phyloP scores from a whole-genome alignment of 2,888 invertebrate genomes.

The Plusia festucae region DNA sequence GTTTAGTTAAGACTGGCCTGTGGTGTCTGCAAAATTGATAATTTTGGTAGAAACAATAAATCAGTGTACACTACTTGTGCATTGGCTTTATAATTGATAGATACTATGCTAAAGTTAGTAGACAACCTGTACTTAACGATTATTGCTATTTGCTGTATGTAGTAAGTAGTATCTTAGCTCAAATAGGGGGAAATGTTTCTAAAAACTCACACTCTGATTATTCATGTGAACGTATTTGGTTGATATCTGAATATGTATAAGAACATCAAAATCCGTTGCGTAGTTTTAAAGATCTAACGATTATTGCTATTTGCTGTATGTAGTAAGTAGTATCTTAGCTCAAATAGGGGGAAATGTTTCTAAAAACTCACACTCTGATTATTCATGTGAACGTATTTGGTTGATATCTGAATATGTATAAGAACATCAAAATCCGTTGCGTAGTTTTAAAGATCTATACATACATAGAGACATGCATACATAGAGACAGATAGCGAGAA shows the following conservation, averaged over 20 bases:
- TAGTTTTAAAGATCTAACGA: background rate
- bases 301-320: background rate
- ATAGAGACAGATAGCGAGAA: too few species aligned
- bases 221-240: background rate
- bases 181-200: background rate
- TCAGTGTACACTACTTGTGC: conserved; percentile 4
- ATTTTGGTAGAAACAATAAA: background rate
- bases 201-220: background rate
- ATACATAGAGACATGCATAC: too few species aligned
- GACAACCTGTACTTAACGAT: background rate
- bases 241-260: background rate
- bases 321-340: background rate
- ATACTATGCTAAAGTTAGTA: background rate
- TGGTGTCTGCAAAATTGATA: background rate
- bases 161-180: background rate
- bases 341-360: background rate
- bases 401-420: background rate
- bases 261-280: background rate
- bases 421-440: background rate
- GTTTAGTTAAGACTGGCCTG: background rate
- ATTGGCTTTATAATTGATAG: background rate
- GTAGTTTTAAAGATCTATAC: too few species aligned
- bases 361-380: background rate
- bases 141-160: background rate
- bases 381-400: background rate